phyloP scores from a whole-genome alignment of 2,888 invertebrate genomes.

The Pseudococcus viburni region DNA sequence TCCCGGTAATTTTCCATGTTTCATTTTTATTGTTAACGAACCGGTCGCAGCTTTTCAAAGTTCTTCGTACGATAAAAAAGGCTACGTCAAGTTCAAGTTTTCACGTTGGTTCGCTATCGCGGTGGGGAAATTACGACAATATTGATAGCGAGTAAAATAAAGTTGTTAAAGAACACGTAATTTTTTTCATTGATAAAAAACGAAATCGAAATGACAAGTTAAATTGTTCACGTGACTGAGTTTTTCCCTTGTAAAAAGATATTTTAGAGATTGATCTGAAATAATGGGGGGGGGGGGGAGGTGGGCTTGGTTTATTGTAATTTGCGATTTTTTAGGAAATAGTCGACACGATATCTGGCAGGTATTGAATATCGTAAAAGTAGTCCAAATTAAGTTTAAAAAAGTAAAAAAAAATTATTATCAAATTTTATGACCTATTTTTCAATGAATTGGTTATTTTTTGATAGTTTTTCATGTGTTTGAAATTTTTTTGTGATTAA shows the following conservation, averaged over 20 bases:
- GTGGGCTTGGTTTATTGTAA: too few species aligned
- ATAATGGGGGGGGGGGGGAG: too few species aligned
- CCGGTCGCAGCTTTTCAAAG: not conserved
- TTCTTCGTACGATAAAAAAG: not conserved
- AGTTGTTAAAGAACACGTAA: not conserved
- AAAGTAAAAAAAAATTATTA: too few species aligned
- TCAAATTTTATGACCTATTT: too few species aligned
- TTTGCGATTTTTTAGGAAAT: too few species aligned
- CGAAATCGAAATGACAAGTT: not conserved
- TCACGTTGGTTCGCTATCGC: not conserved
- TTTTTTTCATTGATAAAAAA: not conserved
- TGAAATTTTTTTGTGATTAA: too few species aligned
- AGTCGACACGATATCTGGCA: too few species aligned
- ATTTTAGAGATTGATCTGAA: too few species aligned
- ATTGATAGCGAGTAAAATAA: not conserved
- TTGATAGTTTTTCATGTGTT: too few species aligned
- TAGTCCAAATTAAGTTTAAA: too few species aligned
- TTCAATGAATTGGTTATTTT: too few species aligned
- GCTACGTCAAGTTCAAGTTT: not conserved
- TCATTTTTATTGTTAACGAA: not conserved
- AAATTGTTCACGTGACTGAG: not conserved
- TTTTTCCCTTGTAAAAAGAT: not conserved
- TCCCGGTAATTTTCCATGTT: not conserved
- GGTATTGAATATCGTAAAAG: too few species aligned
- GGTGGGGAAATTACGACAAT: not conserved